A percentile compares a stretch with the other conserved stretches of the same genome.
Conservation (phyloP, 2,113 vertebrate species). For the Melanerpes formicivorus region DNA sequence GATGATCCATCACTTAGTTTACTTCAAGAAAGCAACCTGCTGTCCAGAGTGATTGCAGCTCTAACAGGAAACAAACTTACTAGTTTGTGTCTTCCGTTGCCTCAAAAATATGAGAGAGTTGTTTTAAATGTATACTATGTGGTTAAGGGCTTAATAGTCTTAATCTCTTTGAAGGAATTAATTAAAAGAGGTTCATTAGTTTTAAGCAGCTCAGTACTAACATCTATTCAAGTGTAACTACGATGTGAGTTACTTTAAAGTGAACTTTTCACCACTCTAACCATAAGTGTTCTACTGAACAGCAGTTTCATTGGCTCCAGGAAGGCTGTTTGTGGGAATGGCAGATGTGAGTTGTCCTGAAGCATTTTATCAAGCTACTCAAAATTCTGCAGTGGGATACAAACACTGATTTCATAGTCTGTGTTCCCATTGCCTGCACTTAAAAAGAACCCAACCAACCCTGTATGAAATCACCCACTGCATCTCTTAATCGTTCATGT, state of each 20-base stretch:
- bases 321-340: not conserved
- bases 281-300: not conserved
- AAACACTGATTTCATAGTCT: not conserved
- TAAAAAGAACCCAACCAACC: not conserved
- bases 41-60: not conserved
- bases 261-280: not conserved
- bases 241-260: not conserved
- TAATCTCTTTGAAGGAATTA: not conserved
- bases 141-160: conserved; percentile 20
- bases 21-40: not conserved
- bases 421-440: not conserved
- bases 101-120: not conserved
- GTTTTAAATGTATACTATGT: not conserved
- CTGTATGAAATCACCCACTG: not conserved
- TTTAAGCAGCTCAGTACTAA: conserved; percentile 4
- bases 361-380: not conserved
- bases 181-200: conserved; percentile 10
- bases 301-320: not conserved
- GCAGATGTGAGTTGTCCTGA: conserved; percentile 36
- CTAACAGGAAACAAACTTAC: not conserved
- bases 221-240: conserved; percentile 6
- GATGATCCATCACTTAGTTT: not conserved
- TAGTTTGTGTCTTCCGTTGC: not conserved
- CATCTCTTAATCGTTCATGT: not conserved
- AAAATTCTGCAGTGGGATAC: not conserved